These are phyloP conservation scores for Boleophthalmus pectinirostris DNA, from an alignment of 2,113 vertebrate species.

Conservation along the genomic window DNA sequence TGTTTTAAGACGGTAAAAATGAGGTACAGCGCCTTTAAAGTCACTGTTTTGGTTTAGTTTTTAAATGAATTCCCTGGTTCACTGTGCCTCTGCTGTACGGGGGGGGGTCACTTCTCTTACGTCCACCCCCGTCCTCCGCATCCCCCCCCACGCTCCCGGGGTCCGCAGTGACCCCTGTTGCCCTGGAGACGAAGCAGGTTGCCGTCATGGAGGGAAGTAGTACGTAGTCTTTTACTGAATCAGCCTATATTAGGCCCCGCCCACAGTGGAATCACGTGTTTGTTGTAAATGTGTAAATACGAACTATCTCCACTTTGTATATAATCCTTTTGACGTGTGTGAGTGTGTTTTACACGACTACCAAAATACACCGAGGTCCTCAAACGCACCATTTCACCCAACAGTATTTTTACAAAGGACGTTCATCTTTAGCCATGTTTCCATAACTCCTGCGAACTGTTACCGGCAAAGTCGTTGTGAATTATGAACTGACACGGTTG, in stretches of 20 bases:
- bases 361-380: conserved; percentile 39
- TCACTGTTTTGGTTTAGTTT: background rate
- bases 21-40: no score
- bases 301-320: conserved; percentile 62
- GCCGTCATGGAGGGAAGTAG: conserved; percentile 35
- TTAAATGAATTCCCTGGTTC: background rate
- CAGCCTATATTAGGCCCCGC: conserved; percentile 74
- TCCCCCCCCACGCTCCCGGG: conserved; percentile 18
- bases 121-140: background rate
- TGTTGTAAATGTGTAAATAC: conserved; percentile 69
- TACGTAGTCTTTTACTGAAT: conserved; percentile 46
- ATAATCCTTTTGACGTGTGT: conserved; percentile 58
- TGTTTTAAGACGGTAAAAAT: no score
- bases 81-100: conserved; percentile 56
- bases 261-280: conserved; percentile 48
- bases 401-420: conserved; percentile 1
- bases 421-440: conserved; percentile 3
- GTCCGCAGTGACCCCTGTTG: conserved; percentile 24
- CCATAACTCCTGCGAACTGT: background rate
- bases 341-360: conserved; percentile 64
- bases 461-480: background rate
- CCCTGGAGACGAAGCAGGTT: conserved; percentile 47
- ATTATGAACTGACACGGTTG: background rate
- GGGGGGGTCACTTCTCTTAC: background rate
- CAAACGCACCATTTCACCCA: conserved; percentile 24